A percentile compares a stretch with the other conserved stretches of the same genome.
Evolutionary conservation across 2,113 vertebrate species (phyloP).

Genomic region (Indicator indicator): DNA sequence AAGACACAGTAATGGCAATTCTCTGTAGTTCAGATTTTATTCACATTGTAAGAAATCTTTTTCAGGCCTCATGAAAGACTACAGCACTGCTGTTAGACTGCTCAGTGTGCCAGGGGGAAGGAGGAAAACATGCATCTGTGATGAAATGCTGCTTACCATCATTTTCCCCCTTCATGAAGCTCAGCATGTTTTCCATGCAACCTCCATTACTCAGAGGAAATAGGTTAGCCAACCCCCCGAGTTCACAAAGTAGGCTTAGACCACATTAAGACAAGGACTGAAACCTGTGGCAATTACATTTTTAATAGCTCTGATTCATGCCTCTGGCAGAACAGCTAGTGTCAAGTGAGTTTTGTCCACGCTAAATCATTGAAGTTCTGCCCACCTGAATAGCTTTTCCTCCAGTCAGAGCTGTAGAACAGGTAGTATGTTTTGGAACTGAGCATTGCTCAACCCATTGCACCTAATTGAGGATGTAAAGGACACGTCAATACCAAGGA

Average conservation of each 20-base stretch:
- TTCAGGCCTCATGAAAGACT: background rate
- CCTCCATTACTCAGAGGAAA: conserved; percentile 54
- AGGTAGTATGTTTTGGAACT: background rate
- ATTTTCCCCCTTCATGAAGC: background rate
- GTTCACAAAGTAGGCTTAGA: background rate
- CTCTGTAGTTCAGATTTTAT: background rate
- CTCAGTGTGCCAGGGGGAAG: rapidly evolving
- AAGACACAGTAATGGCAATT: background rate
- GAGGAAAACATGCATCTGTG: background rate
- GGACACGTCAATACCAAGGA: background rate
- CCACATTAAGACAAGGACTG: conserved; percentile 24
- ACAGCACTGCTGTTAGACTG: background rate
- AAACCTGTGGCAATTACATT: conserved; percentile 47
- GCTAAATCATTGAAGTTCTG: background rate
- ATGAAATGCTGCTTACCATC: background rate
- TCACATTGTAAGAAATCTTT: background rate
- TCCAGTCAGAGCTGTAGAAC: conserved; percentile 39
- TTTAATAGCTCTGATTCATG: conserved; percentile 38
- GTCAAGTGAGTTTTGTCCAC: background rate
- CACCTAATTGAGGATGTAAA: background rate
- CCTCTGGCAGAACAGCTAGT: background rate
- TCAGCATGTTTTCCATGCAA: background rate
- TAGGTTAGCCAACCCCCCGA: background rate
- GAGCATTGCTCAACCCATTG: background rate
- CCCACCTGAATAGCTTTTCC: conserved; percentile 21